Conservation (phyloP, 2,888 invertebrate genomes). For the Amphipyra berbera region DNA sequence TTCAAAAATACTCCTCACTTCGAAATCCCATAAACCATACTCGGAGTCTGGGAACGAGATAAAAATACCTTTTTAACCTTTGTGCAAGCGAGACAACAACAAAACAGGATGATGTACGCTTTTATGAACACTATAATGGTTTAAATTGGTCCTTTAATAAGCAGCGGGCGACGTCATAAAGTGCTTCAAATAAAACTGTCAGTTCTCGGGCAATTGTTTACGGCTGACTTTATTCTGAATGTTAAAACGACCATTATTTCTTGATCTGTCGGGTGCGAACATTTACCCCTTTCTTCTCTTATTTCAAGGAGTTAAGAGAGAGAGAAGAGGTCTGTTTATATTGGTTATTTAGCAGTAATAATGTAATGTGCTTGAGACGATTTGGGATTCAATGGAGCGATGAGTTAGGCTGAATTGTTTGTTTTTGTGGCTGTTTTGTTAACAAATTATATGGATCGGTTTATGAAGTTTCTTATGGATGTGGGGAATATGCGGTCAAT, state of each 20-base stretch:
- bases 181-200: slow-evolving; percentile 80
- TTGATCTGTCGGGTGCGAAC: slow-evolving; percentile 47
- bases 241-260: slow-evolving; percentile 60
- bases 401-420: slow-evolving; percentile 55
- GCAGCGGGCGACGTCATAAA: slow-evolving; percentile 81
- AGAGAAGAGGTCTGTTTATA: slow-evolving; percentile 17
- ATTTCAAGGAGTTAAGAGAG: slow-evolving; percentile 9
- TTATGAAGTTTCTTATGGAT: slow-evolving; percentile 48
- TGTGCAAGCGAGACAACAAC: slow-evolving; percentile 69
- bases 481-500: slow-evolving; percentile 35
- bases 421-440: slow-evolving; percentile 54
- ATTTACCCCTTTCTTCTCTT: slow-evolving; percentile 26
- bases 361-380: slow-evolving; percentile 57
- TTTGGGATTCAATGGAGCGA: slow-evolving; percentile 62
- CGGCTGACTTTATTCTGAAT: slow-evolving; percentile 60
- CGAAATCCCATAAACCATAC: slow-evolving; percentile 84
- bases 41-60: slow-evolving; percentile 73
- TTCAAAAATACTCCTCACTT: slow-evolving; percentile 84
- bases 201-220: slow-evolving; percentile 62
- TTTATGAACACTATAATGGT: slow-evolving; percentile 88
- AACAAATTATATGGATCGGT: slow-evolving; percentile 57
- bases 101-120: slow-evolving; percentile 88
- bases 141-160: slow-evolving; percentile 88
- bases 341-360: slow-evolving; percentile 56
- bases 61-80: slow-evolving; percentile 29